Percentiles rank a stretch among this genome's conserved stretches.
phyloP scores from a whole-genome alignment of 2,113 vertebrate species.

The Alligator sinensis region DNA sequence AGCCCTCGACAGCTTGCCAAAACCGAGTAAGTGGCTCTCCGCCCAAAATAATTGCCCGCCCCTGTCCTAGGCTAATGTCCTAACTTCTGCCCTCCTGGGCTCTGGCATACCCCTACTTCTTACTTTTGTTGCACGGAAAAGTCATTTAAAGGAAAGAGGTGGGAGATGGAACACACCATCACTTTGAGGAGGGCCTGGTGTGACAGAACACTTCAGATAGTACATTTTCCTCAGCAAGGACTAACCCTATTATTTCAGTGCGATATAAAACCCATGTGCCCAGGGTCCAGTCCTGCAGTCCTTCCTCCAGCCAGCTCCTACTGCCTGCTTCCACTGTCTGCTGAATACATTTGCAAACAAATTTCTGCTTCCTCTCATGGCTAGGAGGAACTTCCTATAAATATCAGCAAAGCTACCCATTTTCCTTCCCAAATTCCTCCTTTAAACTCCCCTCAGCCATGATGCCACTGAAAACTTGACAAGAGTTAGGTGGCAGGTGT shows the following conservation, averaged over 20 bases:
- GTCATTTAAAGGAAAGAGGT: not conserved
- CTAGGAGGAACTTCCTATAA: not conserved
- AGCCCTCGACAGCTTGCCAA: no score
- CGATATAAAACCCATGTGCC: not conserved
- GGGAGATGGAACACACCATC: not conserved
- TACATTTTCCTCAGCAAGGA: not conserved
- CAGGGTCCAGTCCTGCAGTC: not conserved
- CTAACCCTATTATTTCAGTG: not conserved
- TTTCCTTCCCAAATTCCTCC: not conserved
- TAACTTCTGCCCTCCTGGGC: not conserved
- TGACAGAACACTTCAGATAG: not conserved
- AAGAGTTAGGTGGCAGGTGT: not conserved
- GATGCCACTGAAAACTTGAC: not conserved
- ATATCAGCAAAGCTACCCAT: accelerated
- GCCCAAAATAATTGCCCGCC: no score
- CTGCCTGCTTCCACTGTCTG: no score
- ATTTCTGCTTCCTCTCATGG: not conserved
- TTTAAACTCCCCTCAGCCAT: not conserved
- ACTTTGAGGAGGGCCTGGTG: not conserved
- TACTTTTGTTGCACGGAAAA: not conserved
- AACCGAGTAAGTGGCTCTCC: no score
- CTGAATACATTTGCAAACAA: no score
- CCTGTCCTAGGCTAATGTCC: not conserved
- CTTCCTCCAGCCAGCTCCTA: not conserved
- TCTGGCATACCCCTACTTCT: not conserved